These are phyloP conservation scores for Phalacrocorax aristotelis DNA, from an alignment of 2,113 vertebrate species.

Conservation along the genomic window DNA sequence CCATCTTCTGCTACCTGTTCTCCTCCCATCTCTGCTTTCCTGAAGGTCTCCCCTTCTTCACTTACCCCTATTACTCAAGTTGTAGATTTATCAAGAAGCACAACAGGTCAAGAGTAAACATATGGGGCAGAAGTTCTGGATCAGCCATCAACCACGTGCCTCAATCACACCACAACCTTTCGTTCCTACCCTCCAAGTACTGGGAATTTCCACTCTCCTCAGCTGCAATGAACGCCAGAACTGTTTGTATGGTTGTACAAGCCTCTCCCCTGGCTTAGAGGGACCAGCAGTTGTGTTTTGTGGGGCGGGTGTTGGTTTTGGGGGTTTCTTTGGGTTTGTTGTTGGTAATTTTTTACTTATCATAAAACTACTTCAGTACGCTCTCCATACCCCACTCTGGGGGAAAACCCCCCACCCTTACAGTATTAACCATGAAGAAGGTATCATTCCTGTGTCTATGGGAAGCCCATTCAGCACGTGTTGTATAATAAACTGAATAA, in stretches of 20 bases:
- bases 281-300: not conserved
- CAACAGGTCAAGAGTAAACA: not conserved
- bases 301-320: rapidly evolving
- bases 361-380: not conserved
- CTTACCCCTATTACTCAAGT: not conserved
- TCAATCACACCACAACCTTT: not conserved
- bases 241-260: not conserved
- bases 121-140: not conserved
- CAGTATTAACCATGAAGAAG: not conserved
- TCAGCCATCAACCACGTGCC: not conserved
- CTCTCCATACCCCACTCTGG: no score
- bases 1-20: not conserved
- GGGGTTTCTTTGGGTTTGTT: not conserved
- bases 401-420: not conserved
- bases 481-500: not conserved
- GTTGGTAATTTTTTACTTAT: not conserved
- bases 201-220: not conserved
- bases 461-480: not conserved
- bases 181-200: not conserved
- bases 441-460: not conserved
- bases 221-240: not conserved
- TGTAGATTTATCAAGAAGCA: not conserved
- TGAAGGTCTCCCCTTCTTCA: not conserved
- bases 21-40: not conserved
- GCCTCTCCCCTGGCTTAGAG: not conserved